Conservation (phyloP, 1,140 invertebrate genomes). For the Cepaea nemoralis region DNA sequence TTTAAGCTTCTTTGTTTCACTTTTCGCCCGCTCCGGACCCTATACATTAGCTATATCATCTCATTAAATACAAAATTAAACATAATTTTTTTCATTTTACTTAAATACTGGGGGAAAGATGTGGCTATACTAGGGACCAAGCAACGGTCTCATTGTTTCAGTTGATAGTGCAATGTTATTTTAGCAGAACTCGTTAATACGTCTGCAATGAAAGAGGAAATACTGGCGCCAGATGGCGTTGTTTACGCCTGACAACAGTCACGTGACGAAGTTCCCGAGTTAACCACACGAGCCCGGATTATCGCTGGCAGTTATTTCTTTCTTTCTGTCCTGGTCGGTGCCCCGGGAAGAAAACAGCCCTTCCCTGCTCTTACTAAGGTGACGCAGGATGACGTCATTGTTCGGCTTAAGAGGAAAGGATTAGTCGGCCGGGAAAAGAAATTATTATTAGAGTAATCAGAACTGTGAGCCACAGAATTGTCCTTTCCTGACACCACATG, state of each 20-base stretch:
- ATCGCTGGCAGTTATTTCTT: not conserved
- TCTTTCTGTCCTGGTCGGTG: not conserved
- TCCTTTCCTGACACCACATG: not conserved
- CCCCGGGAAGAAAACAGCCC: not conserved
- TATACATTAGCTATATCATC: no score
- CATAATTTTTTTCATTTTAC: no score
- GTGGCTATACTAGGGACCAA: no score
- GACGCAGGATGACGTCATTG: not conserved
- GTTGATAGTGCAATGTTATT: no score
- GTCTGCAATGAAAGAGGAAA: no score
- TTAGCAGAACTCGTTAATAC: no score
- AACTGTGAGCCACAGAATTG: conserved; percentile 11
- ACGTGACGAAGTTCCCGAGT: conserved; percentile 1
- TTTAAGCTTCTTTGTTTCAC: no score
- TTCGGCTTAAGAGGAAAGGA: not conserved
- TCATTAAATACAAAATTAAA: no score
- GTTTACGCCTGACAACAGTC: not conserved
- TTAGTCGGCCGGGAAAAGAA: not conserved
- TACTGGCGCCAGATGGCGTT: not conserved
- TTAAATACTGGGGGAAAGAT: no score
- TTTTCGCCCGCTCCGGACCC: no score
- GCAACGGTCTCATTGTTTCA: no score
- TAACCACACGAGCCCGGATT: conserved; percentile 20
- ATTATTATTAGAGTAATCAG: conserved; percentile 25
- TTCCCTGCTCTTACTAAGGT: not conserved